Base-by-base conservation (phyloP, 2,888 invertebrate species). In the Antheraea assamensis region DNA sequence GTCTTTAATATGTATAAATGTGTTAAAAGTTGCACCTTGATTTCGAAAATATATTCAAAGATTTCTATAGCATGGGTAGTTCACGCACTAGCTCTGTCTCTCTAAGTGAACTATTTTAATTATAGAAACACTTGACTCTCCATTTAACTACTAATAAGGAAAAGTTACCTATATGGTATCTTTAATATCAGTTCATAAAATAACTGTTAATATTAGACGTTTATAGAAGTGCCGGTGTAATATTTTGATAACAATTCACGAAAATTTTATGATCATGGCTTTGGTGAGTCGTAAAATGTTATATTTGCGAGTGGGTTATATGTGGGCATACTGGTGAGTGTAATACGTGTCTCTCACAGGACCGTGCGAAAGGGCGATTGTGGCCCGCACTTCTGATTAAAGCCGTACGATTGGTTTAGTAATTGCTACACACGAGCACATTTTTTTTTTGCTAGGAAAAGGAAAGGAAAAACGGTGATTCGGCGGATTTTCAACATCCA, bases 301-400 rank as follows among this genome's bases (percentile, higher is more conserved):
- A 77, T 79, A 80, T 82, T 81, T 78, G 79, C 77, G 75, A 68
- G 79, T 73, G 75, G 79, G 77, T 81, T 83, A 80, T 83, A 80
- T 81, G 42, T 42, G 81, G 81, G 81, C 83, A 82, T 81, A 83
- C 82, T 79, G 78, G 79, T 74, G 81, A 78, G 78, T 75, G 78
- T 78, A 79, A 82, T 82, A 83, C 81, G 84, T 82, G 49, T n/a
- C 35, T 52, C 31, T 70, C 30, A 21, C 35, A 70, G 68, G 73
- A 24, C n/a, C 30, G 42, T 24, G 42, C 17, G 24, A 70, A 68
- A 58, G 42, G 81, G 31, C 35, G 52, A 31, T 58, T 58, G 71
- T 35, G 35, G 77, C 64, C 71, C 72, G 76, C 73, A 76, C 77
- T 77, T 76, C 78, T 74, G 71, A 24, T 61, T 68, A 68, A 68